phyloP scores from a whole-genome alignment of 2,888 invertebrate species.

The Calameuta filiformis region DNA sequence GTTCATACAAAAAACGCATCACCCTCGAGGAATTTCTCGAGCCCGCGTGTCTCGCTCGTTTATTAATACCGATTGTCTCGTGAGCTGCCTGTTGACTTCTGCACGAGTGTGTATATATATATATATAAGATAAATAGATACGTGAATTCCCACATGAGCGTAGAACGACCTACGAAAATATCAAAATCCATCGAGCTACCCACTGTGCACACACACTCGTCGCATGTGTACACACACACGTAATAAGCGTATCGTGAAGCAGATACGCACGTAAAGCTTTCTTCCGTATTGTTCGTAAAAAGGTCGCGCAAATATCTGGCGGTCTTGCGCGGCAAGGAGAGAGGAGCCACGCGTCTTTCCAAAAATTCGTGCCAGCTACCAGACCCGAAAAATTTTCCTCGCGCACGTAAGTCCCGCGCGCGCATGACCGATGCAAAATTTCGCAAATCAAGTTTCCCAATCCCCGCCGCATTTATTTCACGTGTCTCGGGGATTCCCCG shows the following conservation, averaged over 20 bases:
- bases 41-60: background rate
- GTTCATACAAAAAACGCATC: background rate
- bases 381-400: background rate
- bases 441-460: background rate
- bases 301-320: background rate
- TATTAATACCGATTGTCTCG: background rate
- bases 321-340: background rate
- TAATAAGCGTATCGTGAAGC: background rate
- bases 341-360: background rate
- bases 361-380: background rate
- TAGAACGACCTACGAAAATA: background rate
- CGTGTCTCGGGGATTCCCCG: no score
- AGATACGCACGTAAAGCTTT: background rate
- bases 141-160: background rate
- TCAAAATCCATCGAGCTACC: background rate
- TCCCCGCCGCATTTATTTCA: background rate
- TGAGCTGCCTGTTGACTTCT: background rate
- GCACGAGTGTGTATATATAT: background rate
- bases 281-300: background rate
- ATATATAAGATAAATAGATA: no score
- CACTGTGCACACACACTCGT: background rate
- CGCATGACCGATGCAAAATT: no score
- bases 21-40: background rate
- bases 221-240: background rate
- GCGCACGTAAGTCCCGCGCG: no score